Evolutionary conservation across 2,113 vertebrate genomes (phyloP).

Genomic region (Carlito syrichta): DNA sequence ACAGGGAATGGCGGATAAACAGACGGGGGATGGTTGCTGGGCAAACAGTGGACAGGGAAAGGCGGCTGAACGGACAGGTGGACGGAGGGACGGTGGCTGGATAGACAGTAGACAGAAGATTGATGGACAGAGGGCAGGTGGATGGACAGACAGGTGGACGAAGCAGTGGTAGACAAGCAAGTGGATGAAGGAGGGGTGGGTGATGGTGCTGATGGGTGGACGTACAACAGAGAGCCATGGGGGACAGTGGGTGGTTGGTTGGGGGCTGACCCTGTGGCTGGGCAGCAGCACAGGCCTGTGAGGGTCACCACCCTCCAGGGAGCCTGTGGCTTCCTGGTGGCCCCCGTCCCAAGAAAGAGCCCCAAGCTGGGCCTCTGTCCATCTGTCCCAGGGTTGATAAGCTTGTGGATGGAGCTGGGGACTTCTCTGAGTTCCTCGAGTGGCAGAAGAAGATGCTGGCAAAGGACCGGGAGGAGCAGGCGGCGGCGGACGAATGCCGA

Average conservation of each 20-base stretch:
- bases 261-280: fast-evolving
- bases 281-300: not conserved
- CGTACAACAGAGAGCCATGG: too few relatives aligned
- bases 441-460: slow-evolving; percentile 90
- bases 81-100: too few relatives aligned
- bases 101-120: too few relatives aligned
- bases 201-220: not conserved
- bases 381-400: slow-evolving; percentile 77
- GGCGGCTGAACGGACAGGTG: too few relatives aligned
- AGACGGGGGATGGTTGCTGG: too few relatives aligned
- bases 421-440: slow-evolving; percentile 88
- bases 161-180: too few relatives aligned
- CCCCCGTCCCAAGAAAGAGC: not conserved
- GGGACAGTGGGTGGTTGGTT: not conserved
- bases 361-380: not conserved
- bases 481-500: slow-evolving; percentile 80
- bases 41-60: too few relatives aligned
- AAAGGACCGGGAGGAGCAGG: slow-evolving; percentile 85
- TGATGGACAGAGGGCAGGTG: too few relatives aligned
- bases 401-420: slow-evolving; percentile 83
- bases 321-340: not conserved
- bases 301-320: not conserved
- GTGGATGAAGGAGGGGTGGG: too few relatives aligned
- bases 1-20: too few relatives aligned
- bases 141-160: too few relatives aligned